These are phyloP conservation scores for Noctua pronuba DNA, from an alignment of 2,888 invertebrate genomes.

Conservation along the genomic window DNA sequence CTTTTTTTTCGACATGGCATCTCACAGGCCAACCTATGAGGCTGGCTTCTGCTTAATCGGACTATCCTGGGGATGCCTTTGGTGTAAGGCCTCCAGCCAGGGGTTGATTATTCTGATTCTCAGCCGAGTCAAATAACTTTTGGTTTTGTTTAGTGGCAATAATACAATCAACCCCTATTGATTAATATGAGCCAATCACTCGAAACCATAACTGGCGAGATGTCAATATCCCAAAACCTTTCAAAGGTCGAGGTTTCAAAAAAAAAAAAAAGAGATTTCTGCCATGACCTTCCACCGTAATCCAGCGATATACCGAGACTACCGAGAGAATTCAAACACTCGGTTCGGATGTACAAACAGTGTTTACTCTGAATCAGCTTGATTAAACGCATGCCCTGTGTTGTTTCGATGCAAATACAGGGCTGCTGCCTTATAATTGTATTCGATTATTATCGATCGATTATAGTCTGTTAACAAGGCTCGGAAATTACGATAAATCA, in stretches of 20 bases:
- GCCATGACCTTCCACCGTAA: constrained; percentile 50
- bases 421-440: constrained; percentile 39
- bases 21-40: too few relatives aligned
- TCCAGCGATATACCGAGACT: constrained; percentile 34
- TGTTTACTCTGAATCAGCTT: constrained; percentile 59
- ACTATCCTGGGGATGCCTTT: too few relatives aligned
- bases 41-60: too few relatives aligned
- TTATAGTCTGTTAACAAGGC: constrained; percentile 3
- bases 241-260: not conserved
- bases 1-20: too few relatives aligned
- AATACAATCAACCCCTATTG: not conserved
- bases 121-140: not conserved
- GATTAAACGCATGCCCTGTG: constrained; percentile 56
- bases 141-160: not conserved
- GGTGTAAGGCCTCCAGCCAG: too few relatives aligned
- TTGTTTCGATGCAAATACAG: constrained; percentile 42
- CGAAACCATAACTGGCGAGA: not conserved
- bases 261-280: not conserved
- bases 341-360: constrained; percentile 38
- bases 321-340: constrained; percentile 34
- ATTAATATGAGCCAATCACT: not conserved
- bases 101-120: not conserved
- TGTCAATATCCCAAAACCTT: not conserved
- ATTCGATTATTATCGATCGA: constrained; percentile 38
- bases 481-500: constrained; percentile 18